These are phyloP conservation scores for Crenichthys baileyi DNA, from an alignment of 2,797 vertebrate genomes.

Conservation along the genomic window DNA sequence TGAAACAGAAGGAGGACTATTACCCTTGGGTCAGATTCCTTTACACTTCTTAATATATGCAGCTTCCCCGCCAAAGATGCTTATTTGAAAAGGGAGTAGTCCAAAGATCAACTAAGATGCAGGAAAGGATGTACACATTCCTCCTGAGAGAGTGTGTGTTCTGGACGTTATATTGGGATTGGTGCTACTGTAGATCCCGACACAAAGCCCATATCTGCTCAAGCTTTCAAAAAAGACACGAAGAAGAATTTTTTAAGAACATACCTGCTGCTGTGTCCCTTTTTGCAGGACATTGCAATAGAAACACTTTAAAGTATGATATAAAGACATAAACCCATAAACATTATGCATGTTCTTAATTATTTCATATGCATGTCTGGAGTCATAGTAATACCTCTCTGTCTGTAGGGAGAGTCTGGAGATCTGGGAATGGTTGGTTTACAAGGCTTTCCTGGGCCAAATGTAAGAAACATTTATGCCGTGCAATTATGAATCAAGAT, in stretches of 20 bases:
- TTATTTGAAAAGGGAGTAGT: conserved; percentile 60
- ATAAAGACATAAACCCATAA: not conserved
- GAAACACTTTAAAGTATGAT: not conserved
- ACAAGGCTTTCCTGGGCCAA: conserved; percentile 93
- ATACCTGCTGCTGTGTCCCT: not conserved
- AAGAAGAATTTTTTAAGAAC: conserved; percentile 6
- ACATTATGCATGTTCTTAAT: not conserved
- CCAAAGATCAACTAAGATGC: conserved; percentile 54
- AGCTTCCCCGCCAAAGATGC: conserved; percentile 52
- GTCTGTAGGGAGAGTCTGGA: conserved; percentile 89
- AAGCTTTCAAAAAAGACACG: conserved; percentile 24
- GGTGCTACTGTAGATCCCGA: conserved; percentile 41
- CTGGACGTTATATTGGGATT: conserved; percentile 19
- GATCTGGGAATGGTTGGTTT: conserved; percentile 89
- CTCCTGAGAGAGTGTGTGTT: conserved; percentile 33
- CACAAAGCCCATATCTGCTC: conserved; percentile 16
- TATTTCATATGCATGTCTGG: not conserved
- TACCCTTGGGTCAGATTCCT: conserved; percentile 70
- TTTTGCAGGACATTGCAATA: conserved; percentile 2
- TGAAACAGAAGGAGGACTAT: conserved; percentile 58
- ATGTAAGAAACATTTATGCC: conserved; percentile 74
- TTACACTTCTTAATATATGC: conserved; percentile 60
- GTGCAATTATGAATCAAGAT: not conserved
- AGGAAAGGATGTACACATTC: conserved; percentile 45
- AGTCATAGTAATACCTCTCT: conserved; percentile 13